phyloP scores from a whole-genome alignment of 2,797 vertebrate genomes.

The Telmatherina bonti region DNA sequence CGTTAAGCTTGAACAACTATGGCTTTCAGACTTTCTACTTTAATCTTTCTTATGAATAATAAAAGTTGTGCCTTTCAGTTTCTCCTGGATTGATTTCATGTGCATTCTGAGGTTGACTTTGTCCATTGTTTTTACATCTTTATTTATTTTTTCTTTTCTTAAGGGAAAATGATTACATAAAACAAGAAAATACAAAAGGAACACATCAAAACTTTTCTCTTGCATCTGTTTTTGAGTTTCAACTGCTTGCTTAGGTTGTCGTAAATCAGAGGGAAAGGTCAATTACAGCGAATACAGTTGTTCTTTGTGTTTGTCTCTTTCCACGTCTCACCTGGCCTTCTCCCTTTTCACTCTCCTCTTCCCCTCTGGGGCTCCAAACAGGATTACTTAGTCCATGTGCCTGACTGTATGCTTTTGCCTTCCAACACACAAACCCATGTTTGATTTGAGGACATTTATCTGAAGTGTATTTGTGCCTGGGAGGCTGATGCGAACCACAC shows the following conservation, averaged over 20 bases:
- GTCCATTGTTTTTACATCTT: conserved; percentile 46
- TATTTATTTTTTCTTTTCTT: conserved; percentile 31
- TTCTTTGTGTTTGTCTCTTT: conserved; percentile 65
- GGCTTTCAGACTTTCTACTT: conserved; percentile 66
- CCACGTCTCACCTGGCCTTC: conserved; percentile 48
- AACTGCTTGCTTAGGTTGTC: conserved; percentile 57
- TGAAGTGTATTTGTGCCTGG: conserved; percentile 1
- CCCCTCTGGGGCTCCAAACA: conserved; percentile 44
- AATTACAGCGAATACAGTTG: conserved; percentile 60
- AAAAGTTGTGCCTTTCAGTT: conserved; percentile 45
- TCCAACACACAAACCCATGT: conserved; percentile 17
- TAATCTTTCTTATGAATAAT: conserved; percentile 62
- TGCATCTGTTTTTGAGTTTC: conserved; percentile 52
- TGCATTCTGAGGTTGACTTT: conserved; percentile 16
- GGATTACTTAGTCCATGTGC: conserved; percentile 49
- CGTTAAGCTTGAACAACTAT: conserved; percentile 55
- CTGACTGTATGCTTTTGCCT: conserved; percentile 15
- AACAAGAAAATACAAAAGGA: conserved; percentile 15
- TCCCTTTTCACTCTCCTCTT: conserved; percentile 49
- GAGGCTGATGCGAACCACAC: conserved; percentile 10
- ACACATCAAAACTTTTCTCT: conserved; percentile 11
- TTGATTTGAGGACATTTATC: conserved; percentile 31
- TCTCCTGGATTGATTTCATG: conserved; percentile 64
- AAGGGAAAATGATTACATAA: conserved; percentile 42
- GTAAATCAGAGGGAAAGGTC: conserved; percentile 59